Conservation (phyloP, 2,797 vertebrate species). For the Sebastes iracundus region DNA sequence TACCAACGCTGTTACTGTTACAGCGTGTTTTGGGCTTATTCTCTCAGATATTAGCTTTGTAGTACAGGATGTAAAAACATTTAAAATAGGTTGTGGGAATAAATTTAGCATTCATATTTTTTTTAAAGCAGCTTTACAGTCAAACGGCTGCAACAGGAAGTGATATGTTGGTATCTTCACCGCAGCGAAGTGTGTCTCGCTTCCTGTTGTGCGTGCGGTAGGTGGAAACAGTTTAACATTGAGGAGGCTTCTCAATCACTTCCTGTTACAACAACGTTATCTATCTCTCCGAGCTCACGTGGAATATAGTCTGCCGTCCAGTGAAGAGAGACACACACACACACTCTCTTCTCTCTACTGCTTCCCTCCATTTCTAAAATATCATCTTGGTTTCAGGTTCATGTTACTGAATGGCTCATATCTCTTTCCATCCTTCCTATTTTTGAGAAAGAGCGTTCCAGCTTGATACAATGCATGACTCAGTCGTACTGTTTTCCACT, state of each 20-base stretch:
- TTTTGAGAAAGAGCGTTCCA: background rate
- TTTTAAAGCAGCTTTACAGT: background rate
- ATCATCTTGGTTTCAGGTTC: background rate
- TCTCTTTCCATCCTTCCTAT: background rate
- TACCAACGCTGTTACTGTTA: background rate
- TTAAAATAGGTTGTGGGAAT: background rate
- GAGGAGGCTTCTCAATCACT: background rate
- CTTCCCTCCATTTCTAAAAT: background rate
- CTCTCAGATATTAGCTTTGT: background rate
- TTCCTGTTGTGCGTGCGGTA: conserved; percentile 58
- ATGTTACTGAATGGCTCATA: background rate
- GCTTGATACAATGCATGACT: background rate
- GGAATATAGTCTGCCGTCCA: background rate
- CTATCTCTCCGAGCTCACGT: background rate
- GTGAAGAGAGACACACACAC: background rate
- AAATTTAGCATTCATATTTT: background rate
- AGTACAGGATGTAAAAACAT: background rate
- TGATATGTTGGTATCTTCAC: conserved; percentile 38
- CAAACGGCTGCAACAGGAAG: conserved; percentile 55
- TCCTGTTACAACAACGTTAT: conserved; percentile 1
- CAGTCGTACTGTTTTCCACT: background rate
- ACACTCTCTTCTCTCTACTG: background rate
- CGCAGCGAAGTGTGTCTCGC: conserved; percentile 31
- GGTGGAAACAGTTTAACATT: conserved; percentile 23
- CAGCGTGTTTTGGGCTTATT: background rate